Percentiles rank a stretch among this genome's conserved stretches.
phyloP scores from a whole-genome alignment of 2,888 invertebrate species.

The Agrochola macilenta region DNA sequence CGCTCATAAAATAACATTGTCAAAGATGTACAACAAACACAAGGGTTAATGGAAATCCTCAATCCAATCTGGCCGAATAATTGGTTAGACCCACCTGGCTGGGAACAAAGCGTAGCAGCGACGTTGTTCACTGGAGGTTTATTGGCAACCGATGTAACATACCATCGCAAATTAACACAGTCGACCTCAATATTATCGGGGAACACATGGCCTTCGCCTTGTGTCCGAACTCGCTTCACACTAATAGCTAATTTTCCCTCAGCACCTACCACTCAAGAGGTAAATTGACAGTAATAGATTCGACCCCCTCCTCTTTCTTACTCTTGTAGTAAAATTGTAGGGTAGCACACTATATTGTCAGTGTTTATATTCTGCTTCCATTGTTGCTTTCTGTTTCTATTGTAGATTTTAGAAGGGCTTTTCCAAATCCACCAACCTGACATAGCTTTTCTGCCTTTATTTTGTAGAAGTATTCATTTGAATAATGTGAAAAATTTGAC shows the following conservation, averaged over 20 bases:
- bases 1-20: constrained; percentile 60
- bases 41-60: constrained; percentile 78
- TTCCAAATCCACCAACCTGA: not conserved
- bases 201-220: constrained; percentile 74
- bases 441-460: constrained; percentile 11
- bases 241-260: constrained; percentile 80
- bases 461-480: not conserved
- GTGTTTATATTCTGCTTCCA: constrained; percentile 61
- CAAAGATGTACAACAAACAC: constrained; percentile 71
- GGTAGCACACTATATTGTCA: constrained; percentile 19
- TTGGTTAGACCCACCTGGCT: constrained; percentile 78
- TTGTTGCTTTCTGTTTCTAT: constrained; percentile 36
- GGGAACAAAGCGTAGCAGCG: constrained; percentile 77
- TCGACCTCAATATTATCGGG: constrained; percentile 78
- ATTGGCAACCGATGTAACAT: constrained; percentile 80
- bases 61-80: constrained; percentile 80
- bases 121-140: constrained; percentile 80
- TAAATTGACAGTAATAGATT: constrained; percentile 84
- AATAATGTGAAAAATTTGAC: constrained; percentile 15
- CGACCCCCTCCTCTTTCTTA: constrained; percentile 72
- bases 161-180: constrained; percentile 82
- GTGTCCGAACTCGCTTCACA: constrained; percentile 71
- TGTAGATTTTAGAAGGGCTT: not conserved
- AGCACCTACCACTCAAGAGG: constrained; percentile 76
- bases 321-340: constrained; percentile 55